Base-by-base conservation (phyloP, 2,113 vertebrate genomes). In the Aphelocoma coerulescens region DNA sequence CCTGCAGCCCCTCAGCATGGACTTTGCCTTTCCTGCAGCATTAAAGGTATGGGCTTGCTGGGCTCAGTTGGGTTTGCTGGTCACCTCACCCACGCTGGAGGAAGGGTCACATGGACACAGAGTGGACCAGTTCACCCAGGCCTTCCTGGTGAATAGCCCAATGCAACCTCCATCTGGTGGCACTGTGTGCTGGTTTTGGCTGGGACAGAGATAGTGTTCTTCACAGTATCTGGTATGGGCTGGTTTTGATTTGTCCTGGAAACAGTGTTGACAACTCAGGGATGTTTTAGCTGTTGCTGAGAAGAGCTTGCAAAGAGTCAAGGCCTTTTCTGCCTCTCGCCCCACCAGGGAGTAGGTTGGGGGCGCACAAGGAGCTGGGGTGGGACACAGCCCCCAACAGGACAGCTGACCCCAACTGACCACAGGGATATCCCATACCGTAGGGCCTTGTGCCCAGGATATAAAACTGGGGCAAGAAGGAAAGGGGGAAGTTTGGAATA, bases 61-160 rank as follows among this genome's bases (percentile, higher is more conserved):
- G 13, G 10, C 17, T 85, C 19, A 37, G 13, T 7, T 65, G 57
- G 11, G 13, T 54, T 63, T 81, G 11, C 28, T 16, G 6, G 18
- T 85, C 59, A 24, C 9, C 30, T 8, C 33, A 28, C 5, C 22
- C 3, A 1, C 23, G 22, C 33, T 54, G 30, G 19, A 91, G n/a
- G 32, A 66, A 85, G 32, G 4, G 0, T 51, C 37, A 39, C 10
- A 15, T 0, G 4, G 32, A 67, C 19, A 62, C 0, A 0, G n/a
- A 44, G 14, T 1, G 2, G 51, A 52, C 5, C 3, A 1, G 24
- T 32, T 48, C 46, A 28, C 10, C 23, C 35, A 52, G 21, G 13
- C 7, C 16, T 58, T 62, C 66, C 32, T 7, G 16, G 10, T 41
- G 55, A 82, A 37, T 4, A 66, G 23, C 23, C n/a, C 69, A 43